These are phyloP conservation scores for Sardinella longiceps DNA, from an alignment of 2,797 vertebrate genomes.

Conservation along the genomic window DNA sequence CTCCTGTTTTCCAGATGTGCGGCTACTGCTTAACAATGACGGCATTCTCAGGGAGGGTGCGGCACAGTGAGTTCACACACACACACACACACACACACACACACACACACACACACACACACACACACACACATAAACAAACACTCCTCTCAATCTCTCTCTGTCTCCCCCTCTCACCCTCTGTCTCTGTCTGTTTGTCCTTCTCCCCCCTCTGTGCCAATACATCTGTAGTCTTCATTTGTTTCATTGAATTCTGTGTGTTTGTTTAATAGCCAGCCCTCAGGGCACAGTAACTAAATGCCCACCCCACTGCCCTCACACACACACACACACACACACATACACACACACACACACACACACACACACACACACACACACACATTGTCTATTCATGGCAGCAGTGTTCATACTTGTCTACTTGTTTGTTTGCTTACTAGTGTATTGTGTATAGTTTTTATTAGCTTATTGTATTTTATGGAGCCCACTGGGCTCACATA, in stretches of 20 bases:
- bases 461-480: not conserved
- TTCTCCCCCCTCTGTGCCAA: too few species aligned
- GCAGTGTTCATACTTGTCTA: not conserved
- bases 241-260: not conserved
- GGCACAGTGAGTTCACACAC: slow-evolving; percentile 81
- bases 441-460: not conserved
- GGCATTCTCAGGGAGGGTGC: slow-evolving; percentile 92
- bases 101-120: too few species aligned
- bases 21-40: slow-evolving; percentile 92
- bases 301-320: too few species aligned
- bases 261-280: not conserved
- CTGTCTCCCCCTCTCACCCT: not conserved
- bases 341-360: not conserved
- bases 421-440: not conserved
- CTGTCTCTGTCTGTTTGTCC: not conserved
- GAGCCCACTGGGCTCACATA: not conserved
- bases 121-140: too few species aligned
- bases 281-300: not conserved
- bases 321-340: not conserved
- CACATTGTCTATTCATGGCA: not conserved
- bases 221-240: not conserved
- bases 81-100: too few species aligned
- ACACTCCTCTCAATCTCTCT: not conserved
- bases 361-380: not conserved
- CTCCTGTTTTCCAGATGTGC: slow-evolving; percentile 81